These are phyloP conservation scores for Idaea dimidiata DNA, from an alignment of 2,888 invertebrate genomes.

Conservation along the genomic window DNA sequence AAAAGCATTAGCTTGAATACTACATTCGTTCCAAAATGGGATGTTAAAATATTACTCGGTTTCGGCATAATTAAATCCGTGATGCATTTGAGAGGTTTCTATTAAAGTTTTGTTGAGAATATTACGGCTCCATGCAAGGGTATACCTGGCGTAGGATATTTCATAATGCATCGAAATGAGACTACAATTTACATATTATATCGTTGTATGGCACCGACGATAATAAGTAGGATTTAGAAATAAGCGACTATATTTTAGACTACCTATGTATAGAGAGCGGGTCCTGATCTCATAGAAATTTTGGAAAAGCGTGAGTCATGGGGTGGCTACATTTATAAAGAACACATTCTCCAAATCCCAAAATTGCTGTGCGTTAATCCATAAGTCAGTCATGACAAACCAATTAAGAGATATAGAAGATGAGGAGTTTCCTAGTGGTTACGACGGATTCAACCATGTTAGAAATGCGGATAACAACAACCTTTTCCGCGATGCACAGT, in stretches of 20 bases:
- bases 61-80: not conserved
- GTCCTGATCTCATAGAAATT: too few species aligned
- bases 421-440: too few species aligned
- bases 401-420: too few species aligned
- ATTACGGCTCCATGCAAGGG: not conserved
- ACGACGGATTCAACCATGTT: too few species aligned
- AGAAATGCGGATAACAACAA: too few species aligned
- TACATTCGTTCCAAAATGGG: not conserved
- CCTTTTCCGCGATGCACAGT: too few species aligned
- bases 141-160: not conserved
- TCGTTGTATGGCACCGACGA: not conserved
- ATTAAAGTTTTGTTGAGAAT: not conserved
- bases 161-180: not conserved
- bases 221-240: not conserved
- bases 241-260: not conserved
- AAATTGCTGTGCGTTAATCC: too few species aligned
- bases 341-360: too few species aligned
- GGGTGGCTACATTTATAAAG: too few species aligned
- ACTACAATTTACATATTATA: not conserved
- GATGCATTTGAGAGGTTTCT: not conserved
- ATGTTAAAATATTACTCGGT: not conserved
- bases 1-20: slow-evolving; percentile 1
- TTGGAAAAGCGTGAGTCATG: too few species aligned
- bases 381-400: too few species aligned
- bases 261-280: too few species aligned